Evolutionary conservation across 2,113 vertebrate genomes (phyloP), one percentile per base, ranked within the genome.

Genomic region (Nicator chloris): DNA sequence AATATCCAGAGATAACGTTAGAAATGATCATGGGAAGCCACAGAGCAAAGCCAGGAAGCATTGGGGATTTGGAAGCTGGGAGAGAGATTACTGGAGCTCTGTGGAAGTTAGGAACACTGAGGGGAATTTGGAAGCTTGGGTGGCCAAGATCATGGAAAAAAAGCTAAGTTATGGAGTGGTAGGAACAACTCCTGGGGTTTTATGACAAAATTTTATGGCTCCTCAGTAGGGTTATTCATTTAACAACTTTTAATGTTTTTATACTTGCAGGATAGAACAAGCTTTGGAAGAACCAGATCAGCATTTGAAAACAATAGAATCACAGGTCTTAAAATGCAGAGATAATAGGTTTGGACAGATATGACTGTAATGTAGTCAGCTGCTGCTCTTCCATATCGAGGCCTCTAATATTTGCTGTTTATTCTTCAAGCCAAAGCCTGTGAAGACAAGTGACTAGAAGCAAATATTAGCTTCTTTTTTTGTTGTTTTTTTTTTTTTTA

Each of bases 241-340:
- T 88, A 77, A 86, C 11, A 83, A 70, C 42, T 63, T 83, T 69
- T 66, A 18, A 47, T 68, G 59, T 35, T 95, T 94, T 95, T 53
- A 60, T 85, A 72, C 53, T 91, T 86, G 73, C 80, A 95, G 88
- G 65, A 88, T 53, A 95, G 53, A 86, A 91, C 47, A 95, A 86
- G 78, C 75, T 95, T 76, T 90, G 79, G 42, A 93, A 88, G 85
- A 94, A 93, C 13, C 15, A 91, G 59, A 70, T 88, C 93, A 86
- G 93, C 93, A 90, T 82, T 84, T 92, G 75, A 88, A 95, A 75
- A 92, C 79, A 94, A 93, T 63, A 66, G 90, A 93, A 86, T 83
- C 50, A 89, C 35, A 80, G 59, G 85, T 89, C 63, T 93, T 71
- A 93, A 85, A 94, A 88, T 68, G 76, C 40, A 91, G 76, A 83